Percentiles rank a stretch among this genome's conserved stretches.
Evolutionary conservation across 92 coral and sea anemone genomes (phyloP).

Genomic region (Epizoanthus rinbou): DNA sequence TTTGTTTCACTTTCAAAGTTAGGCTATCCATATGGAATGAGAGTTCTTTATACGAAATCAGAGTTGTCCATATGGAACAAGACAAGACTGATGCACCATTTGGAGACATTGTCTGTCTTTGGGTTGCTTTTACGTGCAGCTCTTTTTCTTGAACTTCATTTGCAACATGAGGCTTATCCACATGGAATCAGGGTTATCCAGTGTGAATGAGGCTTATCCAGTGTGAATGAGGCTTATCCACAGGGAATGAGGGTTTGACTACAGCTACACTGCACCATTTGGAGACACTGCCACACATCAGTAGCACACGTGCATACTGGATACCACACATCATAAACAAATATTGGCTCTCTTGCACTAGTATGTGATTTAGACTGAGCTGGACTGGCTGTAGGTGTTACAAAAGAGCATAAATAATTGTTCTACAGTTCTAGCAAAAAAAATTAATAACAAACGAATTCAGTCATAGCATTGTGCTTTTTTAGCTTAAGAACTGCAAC

Average conservation of each 20-base stretch:
- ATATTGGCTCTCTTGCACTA: conserved; percentile 47
- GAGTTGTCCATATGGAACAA: not conserved
- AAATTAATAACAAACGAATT: too few species aligned
- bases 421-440: not conserved
- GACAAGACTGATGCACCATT: too few species aligned
- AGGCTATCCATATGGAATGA: not conserved
- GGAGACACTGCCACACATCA: conserved; percentile 42
- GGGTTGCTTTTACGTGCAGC: too few species aligned
- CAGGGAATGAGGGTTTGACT: not conserved
- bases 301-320: conserved; percentile 27
- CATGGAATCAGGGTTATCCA: not conserved
- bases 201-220: conserved; percentile 1
- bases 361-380: conserved; percentile 41
- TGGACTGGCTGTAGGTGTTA: conserved; percentile 40
- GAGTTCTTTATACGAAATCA: not conserved
- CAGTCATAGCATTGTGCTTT: too few species aligned
- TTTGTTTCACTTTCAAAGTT: not conserved
- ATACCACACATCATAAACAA: conserved; percentile 44
- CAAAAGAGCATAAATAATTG: conserved; percentile 40
- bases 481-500: too few species aligned
- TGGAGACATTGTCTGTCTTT: too few species aligned
- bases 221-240: not conserved
- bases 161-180: not conserved
- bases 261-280: conserved; percentile 15
- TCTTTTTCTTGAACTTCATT: too few species aligned